Evolutionary conservation across 2,888 invertebrate genomes (phyloP).

Genomic region (Stenodera caucasica): DNA sequence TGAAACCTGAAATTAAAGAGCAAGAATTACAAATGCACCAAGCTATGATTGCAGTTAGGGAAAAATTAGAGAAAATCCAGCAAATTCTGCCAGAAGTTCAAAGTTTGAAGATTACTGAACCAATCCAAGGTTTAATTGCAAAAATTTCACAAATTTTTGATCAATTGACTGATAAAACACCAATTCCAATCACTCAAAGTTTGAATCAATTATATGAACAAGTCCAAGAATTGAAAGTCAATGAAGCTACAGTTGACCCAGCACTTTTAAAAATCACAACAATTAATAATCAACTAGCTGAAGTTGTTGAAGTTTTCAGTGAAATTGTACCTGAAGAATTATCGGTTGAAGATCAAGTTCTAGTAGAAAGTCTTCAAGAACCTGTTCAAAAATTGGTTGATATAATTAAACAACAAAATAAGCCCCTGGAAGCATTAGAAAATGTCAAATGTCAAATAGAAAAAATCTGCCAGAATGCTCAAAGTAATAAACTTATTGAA

Average conservation of each 20-base stretch:
- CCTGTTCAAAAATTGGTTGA: constrained; percentile 34
- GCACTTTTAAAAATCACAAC: constrained; percentile 15
- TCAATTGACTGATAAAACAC: background rate
- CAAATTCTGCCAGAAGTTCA: constrained; percentile 17
- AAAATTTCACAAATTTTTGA: background rate
- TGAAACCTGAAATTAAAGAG: constrained; percentile 27
- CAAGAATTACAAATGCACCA: constrained; percentile 27
- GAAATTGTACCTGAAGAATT: constrained; percentile 15
- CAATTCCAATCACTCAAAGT: background rate
- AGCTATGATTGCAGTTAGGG: constrained; percentile 25
- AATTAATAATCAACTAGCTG: constrained; percentile 18
- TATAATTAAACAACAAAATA: constrained; percentile 20
- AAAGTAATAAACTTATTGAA: constrained; percentile 22
- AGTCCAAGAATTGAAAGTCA: background rate
- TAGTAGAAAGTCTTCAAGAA: constrained; percentile 31
- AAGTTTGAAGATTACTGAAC: constrained; percentile 15
- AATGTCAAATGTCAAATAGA: constrained; percentile 24
- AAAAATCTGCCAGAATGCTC: constrained; percentile 16
- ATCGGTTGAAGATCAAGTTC: constrained; percentile 19
- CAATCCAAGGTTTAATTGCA: constrained; percentile 1
- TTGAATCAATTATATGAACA: background rate
- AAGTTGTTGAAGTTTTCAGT: background rate
- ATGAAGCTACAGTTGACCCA: constrained; percentile 8
- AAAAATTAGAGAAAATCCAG: constrained; percentile 17
- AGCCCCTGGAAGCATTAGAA: constrained; percentile 25